These are phyloP conservation scores for Drosophila busckii DNA, from an alignment of 1,140 invertebrate genomes.

Conservation along the genomic window DNA sequence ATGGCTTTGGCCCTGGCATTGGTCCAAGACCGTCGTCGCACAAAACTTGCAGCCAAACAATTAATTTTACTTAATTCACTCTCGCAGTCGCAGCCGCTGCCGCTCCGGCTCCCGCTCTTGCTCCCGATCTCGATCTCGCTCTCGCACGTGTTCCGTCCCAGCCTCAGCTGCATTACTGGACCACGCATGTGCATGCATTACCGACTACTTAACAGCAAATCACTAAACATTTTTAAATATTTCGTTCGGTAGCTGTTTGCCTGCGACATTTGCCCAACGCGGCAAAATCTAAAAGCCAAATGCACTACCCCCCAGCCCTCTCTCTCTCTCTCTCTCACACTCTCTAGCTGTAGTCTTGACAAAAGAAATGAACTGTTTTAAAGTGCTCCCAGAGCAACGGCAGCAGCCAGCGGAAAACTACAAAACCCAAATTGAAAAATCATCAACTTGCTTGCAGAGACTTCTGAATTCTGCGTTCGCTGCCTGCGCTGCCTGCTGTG, in stretches of 20 bases:
- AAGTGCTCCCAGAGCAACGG: conserved; percentile 51
- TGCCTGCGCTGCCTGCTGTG: conserved; percentile 29
- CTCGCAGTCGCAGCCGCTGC: too few relatives aligned
- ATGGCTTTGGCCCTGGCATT: conserved; percentile 44
- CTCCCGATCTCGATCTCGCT: neutral
- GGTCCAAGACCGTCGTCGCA: conserved; percentile 17
- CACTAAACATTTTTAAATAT: conserved; percentile 76
- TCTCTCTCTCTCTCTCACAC: too few relatives aligned
- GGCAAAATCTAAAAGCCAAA: conserved; percentile 60
- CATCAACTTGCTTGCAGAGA: conserved; percentile 70
- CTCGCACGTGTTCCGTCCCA: neutral
- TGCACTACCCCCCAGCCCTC: too few relatives aligned
- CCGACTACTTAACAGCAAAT: conserved; percentile 74
- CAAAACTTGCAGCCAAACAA: conserved; percentile 23
- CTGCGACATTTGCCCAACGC: conserved; percentile 61
- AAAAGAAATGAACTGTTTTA: conserved; percentile 77
- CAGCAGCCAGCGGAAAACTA: conserved; percentile 63
- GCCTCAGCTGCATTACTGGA: neutral
- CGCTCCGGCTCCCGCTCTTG: neutral
- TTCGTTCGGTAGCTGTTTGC: conserved; percentile 60
- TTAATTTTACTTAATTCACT: conserved; percentile 25
- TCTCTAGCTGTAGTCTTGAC: conserved; percentile 59
- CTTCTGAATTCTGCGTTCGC: conserved; percentile 1
- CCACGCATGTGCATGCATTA: conserved; percentile 36
- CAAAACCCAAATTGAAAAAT: conserved; percentile 76